Evolutionary conservation across 2,888 invertebrate species (phyloP), one percentile per base, ranked within the genome.

Genomic region (Drosophila borborema): DNA sequence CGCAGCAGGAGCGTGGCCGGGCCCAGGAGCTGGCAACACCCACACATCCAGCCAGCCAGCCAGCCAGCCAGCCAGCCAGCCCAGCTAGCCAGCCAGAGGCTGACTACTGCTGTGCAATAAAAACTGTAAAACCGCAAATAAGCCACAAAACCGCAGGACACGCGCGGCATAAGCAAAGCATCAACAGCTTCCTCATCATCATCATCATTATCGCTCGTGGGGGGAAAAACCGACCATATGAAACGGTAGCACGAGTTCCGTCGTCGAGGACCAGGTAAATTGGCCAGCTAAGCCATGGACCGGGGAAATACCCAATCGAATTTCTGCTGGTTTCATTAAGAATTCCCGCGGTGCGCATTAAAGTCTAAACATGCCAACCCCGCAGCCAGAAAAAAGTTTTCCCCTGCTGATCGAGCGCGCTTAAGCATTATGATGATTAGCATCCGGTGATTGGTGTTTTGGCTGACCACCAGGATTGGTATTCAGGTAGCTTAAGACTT

Each of bases 331-430:
- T 83, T 87, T 89, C 86, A 89, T 89, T 89, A 81, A 86, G 88
- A 82, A 89, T 89, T 86, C 84, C 81, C 81, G 90, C 78, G 85
- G 87, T 79, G 82, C 77, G 82, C 46, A 90, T 88, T 88, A 90
- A 89, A 89, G 89, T 82, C 90, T 90, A 90, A 87, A 90, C 87
- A 87, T 90, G 87, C 90, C 87, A 89, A 80, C 82, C 83, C 78
- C 64, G 80, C 60, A 72, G 61, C 65, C 64, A 43, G 48, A 8
- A 48, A 31, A 72, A 81, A 82, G 72, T 89, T 89, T 82, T 71
- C 74, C 82, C 75, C 64, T 59, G 72, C 71, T 72, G 81, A 84
- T 81, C 76, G 67, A 72, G 61, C 86, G 40, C 43, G 75, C 60
- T 77, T 90, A 76, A 74, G 81, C 83, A 73, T 72, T 72, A 55